Evolutionary conservation across 2,888 invertebrate genomes (phyloP), one percentile per base, ranked within the genome.

Genomic region (Oscheius myriophilus): DNA sequence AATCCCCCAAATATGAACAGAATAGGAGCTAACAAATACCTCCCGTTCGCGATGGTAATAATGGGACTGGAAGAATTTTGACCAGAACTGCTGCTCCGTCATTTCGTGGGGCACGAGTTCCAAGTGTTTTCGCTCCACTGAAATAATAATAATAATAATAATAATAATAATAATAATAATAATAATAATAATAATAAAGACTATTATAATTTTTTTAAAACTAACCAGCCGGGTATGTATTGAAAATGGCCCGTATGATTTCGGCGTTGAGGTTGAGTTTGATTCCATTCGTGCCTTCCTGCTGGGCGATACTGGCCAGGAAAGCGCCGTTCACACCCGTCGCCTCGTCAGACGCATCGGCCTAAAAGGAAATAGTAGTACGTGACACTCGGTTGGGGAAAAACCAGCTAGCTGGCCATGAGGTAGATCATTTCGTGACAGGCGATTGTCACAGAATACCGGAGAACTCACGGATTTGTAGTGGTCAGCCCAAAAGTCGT

Each of bases 51-150:
- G 79, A 80, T 90, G 90, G 82, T 90, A 90, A 89, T 99, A 99
- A 90, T 98, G 97, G 18, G 96, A 97, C 87, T 98, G 97, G 89
- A 98, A 98, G 89, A 99, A 99, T 86, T 95, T 93, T 16, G 95
- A 95, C 98, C 98, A 99, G 89, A 99, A 99, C 86, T 96, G 96
- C 0, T 93, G 91, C 89, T 98, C 98, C 0, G 93, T 91, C 91
- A 97, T 91, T 89, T 95, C 94, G 75, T 92, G 91, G 41, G 98
- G 98, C 45, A 99, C 98, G 88, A 94, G 92, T 87, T 98, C 97
- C 69, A 92, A 89, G 88, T 97, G 96, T 90, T 97, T 97, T 90
- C 92, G 93, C 86, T 94, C 92, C 0, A 98, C 98, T 79, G 83
- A 46, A 52, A 69, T 52, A 2, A 26, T 1, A 49, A 54, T 18